A percentile compares a stretch with the other conserved stretches of the same genome.
phyloP scores from a whole-genome alignment of 2,113 vertebrate genomes.

The Pterocles burchelli region DNA sequence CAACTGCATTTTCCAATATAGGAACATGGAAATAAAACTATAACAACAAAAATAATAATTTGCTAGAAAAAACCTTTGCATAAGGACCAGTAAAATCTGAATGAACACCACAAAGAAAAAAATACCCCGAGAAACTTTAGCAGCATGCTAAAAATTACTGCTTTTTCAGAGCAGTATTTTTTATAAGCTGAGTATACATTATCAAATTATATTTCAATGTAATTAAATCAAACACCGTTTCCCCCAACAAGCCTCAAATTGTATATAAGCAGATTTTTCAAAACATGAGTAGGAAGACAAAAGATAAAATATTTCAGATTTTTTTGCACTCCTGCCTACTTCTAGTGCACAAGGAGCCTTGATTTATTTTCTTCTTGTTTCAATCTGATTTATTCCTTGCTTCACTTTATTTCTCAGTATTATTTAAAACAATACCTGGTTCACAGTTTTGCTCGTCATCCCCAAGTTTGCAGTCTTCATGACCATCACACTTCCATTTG shows the following conservation, averaged over 20 bases:
- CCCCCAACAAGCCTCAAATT: background rate
- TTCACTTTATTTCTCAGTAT: background rate
- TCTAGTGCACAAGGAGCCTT: background rate
- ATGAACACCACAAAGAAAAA: background rate
- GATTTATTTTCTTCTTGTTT: background rate
- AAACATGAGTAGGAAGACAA: background rate
- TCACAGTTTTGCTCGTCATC: slow-evolving; percentile 93
- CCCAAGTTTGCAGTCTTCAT: slow-evolving; percentile 94
- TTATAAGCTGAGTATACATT: background rate
- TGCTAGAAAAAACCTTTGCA: background rate
- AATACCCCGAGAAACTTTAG: background rate
- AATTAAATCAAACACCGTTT: background rate
- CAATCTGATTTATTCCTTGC: background rate
- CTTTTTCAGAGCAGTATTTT: background rate
- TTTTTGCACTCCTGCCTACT: fast-evolving
- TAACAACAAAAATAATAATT: background rate
- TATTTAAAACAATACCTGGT: slow-evolving; percentile 74
- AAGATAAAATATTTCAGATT: background rate
- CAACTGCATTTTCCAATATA: background rate
- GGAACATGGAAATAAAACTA: background rate
- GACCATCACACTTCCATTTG: slow-evolving; percentile 93
- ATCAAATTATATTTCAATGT: background rate
- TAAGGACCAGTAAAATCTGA: background rate
- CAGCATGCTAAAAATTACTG: fast-evolving
- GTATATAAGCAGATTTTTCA: fast-evolving